Evolutionary conservation across 2,113 vertebrate genomes (phyloP), one percentile per base, ranked within the genome.

Genomic region (Engraulis encrasicolus): DNA sequence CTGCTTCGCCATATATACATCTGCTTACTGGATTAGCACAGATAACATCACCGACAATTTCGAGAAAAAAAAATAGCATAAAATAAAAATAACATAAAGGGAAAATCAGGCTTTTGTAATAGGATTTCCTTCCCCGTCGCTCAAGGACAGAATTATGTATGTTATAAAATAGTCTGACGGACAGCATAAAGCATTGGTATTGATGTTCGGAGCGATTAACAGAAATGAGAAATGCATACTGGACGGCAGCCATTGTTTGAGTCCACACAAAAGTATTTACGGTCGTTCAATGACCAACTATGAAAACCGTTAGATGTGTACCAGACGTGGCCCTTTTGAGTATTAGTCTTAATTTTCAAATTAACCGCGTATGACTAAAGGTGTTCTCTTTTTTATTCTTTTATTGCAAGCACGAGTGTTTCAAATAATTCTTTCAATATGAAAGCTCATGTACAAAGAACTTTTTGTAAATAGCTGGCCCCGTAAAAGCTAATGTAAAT

Each of bases 51-150:
- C 71, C 58, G 83, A 31, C 85, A 78, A 78, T 89, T 88, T 88
- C 78, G 79, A n/a, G n/a, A n/a, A n/a, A n/a, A n/a, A n/a, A n/a
- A n/a, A n/a, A n/a, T n/a, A n/a, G n/a, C n/a, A n/a, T n/a, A n/a
- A n/a, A n/a, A n/a, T n/a, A 66, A 83, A 66, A 61, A 58, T 66
- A 81, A 81, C 83, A 86, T 89, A 86, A 88, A 84, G 80, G 81
- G 80, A 90, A 90, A 88, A 92, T 85, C 58, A 83, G 83, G 18
- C 12, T 54, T 74, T 82, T 48, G 80, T 85, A 85, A 91, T 89
- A 54, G 74, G 82, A 87, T 86, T 89, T 86, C 27, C 82, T 71
- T 83, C 87, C 83, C 88, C 79, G 80, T 86, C 83, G 52, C 54
- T 87, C 78, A 82, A 85, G 84, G 85, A 85, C 80, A 87, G 83